Base-by-base conservation (phyloP, 2,797 vertebrate genomes). In the Falco naumanni region DNA sequence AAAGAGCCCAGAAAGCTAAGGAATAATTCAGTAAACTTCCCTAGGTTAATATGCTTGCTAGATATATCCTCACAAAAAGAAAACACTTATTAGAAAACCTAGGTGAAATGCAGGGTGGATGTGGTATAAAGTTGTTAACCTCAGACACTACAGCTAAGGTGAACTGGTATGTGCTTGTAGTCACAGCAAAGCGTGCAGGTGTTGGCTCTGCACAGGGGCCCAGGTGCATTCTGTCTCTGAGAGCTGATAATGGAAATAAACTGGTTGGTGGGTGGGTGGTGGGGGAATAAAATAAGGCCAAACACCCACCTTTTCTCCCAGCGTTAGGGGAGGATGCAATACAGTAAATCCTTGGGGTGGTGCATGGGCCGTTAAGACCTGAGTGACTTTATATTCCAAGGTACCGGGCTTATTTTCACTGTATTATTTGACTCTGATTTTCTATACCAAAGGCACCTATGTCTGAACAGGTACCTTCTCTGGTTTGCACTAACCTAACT, bases 1-100 rank as follows among this genome's bases (percentile, higher is more conserved):
- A 74, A 90, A 79, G 87, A 88, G 45, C 51, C 51, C 1, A 2
- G 72, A 86, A 96, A 84, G 60, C 65, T 53, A 50, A 89, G 78
- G 75, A 89, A 76, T 81, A 87, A 92, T 89, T 86, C 65, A 66
- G 48, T 83, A 78, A 93, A 75, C 51, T 90, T 91, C 69, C 66
- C 29, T 70, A 70, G 76, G 72, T 92, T 92, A 91, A 88, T 84
- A 59, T 60, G n/a, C 24, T 80, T 69, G 29, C 50, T 85, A 78
- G 78, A 68, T 56, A 63, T 8, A 69, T 17, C 19, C 29, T 65
- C 20, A 63, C 54, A 86, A 68, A 85, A 84, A 68, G 68, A 57
- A 87, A 75, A 41, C 8, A 31, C 54, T 72, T 78, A 15, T 48
- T 74, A 78, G 71, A 50, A 80, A 75, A 75, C 34, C 34, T 45